Conservation (phyloP, 1,140 invertebrate genomes). For the Leptopilina boulardi region DNA sequence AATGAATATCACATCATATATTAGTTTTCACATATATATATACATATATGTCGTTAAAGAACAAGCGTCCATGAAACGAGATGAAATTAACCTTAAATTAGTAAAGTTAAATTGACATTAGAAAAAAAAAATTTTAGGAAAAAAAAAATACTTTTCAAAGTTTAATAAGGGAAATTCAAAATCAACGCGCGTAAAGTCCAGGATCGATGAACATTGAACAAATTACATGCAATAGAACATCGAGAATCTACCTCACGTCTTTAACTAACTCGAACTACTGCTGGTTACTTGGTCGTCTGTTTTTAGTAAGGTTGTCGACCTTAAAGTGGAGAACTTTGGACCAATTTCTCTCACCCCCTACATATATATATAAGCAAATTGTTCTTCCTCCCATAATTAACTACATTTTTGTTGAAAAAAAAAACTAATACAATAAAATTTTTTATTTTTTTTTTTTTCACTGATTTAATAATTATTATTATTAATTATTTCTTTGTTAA, state of each 20-base stretch:
- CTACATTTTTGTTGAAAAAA: background rate
- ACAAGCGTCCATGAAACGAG: background rate
- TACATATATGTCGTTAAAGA: background rate
- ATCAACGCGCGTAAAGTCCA: background rate
- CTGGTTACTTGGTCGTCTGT: background rate
- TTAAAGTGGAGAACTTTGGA: slow-evolving; percentile 8
- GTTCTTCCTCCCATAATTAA: background rate
- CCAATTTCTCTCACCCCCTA: slow-evolving; percentile 10
- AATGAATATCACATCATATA: too few relatives aligned
- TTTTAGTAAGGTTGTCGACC: slow-evolving; percentile 12
- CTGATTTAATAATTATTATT: too few relatives aligned
- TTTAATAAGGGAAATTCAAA: background rate
- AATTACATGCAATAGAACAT: slow-evolving; percentile 13
- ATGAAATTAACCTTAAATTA: background rate
- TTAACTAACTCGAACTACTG: slow-evolving; percentile 17
- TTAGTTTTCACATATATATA: too few relatives aligned
- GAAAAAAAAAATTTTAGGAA: background rate
- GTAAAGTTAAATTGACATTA: background rate
- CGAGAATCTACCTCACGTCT: slow-evolving; percentile 4
- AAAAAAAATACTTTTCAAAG: background rate
- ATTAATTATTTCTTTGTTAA: too few relatives aligned
- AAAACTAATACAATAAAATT: too few relatives aligned
- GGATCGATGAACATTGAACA: slow-evolving; percentile 21
- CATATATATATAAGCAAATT: background rate
- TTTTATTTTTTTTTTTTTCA: too few relatives aligned